Evolutionary conservation across 2,797 vertebrate genomes (phyloP), one percentile per base, ranked within the genome.

Genomic region (Rhinella marina): DNA sequence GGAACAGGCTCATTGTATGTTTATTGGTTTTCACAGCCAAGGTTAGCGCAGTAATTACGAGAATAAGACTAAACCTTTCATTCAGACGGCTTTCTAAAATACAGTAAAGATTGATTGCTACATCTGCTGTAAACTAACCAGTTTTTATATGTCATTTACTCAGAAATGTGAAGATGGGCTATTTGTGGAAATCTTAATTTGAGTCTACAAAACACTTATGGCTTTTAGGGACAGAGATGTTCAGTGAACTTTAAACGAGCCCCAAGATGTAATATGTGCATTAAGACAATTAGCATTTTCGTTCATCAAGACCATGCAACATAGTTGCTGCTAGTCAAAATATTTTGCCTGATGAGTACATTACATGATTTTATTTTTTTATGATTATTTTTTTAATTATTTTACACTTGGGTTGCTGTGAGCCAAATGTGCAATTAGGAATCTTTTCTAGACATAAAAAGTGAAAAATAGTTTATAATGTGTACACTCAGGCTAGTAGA

Each of bases 211-310:
- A 88, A 79, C 86, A 78, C 50, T 70, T 76, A 68, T 66, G 73
- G 81, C 81, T 84, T 54, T 78, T 9, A 59, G 81, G 72, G 41
- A 57, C 54, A 21, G 77, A 75, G 57, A 88, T 88, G 87, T 81
- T 66, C 82, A 85, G 83, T 85, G 87, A 88, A 85, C 82, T 88
- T 85, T 85, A 85, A 88, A 81, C 54, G 13, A 73, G 87, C 87
- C 68, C 82, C 57, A 41, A 88, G 87, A 88, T 88, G 66, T 84
- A 88, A 85, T 88, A 75, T 81, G 82, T 62, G 78, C 77, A 88
- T 81, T 41, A 75, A 70, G 77, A 81, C 76, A 85, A 88, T 88
- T 81, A 62, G 77, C 66, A n/a, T 73, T 72, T 81, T 73, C 1
- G 14, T 61, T 85, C 54, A 62, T 84, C 77, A 75, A 72, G 41